Evolutionary conservation across 2,888 invertebrate genomes (phyloP).

Genomic region (Mythimna albipuncta): DNA sequence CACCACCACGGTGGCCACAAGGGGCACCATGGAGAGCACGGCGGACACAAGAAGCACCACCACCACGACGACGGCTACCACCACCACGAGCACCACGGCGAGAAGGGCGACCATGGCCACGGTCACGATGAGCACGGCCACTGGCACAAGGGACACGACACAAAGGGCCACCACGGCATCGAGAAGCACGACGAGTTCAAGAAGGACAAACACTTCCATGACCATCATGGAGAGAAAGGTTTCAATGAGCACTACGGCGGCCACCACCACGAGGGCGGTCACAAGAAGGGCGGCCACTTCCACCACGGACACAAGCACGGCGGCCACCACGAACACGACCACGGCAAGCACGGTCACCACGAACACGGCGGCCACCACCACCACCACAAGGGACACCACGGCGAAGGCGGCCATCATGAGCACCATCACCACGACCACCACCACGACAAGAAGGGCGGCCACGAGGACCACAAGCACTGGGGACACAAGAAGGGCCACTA

Average conservation of each 20-base stretch:
- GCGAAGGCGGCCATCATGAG: conserved; percentile 94
- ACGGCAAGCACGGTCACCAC: conserved; percentile 94
- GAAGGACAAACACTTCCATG: conserved; percentile 95
- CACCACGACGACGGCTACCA: conserved; percentile 92
- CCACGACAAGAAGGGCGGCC: conserved; percentile 94
- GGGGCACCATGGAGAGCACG: conserved; percentile 90
- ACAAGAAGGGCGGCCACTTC: conserved; percentile 94
- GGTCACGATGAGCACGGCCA: conserved; percentile 90
- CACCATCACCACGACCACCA: conserved; percentile 93
- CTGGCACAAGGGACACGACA: conserved; percentile 95
- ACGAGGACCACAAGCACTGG: conserved; percentile 94
- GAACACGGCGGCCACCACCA: conserved; percentile 94
- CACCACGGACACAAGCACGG: conserved; percentile 94
- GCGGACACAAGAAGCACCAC: conserved; percentile 91
- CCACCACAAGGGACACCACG: conserved; percentile 94
- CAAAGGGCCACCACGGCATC: conserved; percentile 95
- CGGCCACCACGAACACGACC: conserved; percentile 93
- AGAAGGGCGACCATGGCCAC: conserved; percentile 91
- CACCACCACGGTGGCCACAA: conserved; percentile 92
- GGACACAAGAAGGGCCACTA: conserved; percentile 90
- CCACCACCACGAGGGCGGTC: conserved; percentile 93
- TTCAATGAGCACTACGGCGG: conserved; percentile 94
- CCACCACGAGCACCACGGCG: conserved; percentile 91
- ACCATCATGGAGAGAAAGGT: conserved; percentile 94
- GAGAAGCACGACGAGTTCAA: conserved; percentile 95